Percentiles rank a stretch among this genome's conserved stretches.
phyloP scores from a whole-genome alignment of 2,797 vertebrate species.

The Chiloscyllium punctatum region DNA sequence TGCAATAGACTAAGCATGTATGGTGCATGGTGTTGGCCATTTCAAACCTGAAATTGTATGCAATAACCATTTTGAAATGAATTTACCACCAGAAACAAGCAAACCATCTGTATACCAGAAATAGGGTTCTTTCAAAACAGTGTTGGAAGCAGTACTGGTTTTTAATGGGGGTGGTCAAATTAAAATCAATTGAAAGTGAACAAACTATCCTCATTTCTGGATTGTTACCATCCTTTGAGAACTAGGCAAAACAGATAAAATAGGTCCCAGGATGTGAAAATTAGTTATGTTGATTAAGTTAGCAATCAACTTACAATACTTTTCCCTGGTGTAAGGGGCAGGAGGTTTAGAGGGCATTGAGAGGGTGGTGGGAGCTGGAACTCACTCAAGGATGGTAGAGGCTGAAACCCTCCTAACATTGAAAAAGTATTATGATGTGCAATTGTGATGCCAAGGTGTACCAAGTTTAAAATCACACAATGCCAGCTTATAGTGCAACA shows the following conservation, averaged over 20 bases:
- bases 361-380: too few species aligned
- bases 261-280: background rate
- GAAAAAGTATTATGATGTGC: too few species aligned
- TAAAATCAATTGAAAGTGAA: background rate
- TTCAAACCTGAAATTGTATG: background rate
- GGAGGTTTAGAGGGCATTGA: too few species aligned
- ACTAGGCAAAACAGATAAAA: background rate
- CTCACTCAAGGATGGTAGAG: too few species aligned
- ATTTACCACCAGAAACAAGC: background rate
- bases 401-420: too few species aligned
- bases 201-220: background rate
- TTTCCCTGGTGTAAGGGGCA: too few species aligned
- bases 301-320: background rate
- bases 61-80: background rate
- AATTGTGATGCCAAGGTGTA: too few species aligned
- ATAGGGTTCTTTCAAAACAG: background rate
- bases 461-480: too few species aligned
- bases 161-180: background rate
- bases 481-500: too few species aligned
- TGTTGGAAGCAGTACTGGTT: background rate
- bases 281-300: background rate
- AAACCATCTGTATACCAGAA: background rate
- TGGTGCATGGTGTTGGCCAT: background rate
- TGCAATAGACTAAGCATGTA: background rate
- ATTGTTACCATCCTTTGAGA: background rate